Evolutionary conservation across 2,113 vertebrate genomes (phyloP), one percentile per base, ranked within the genome.

Genomic region (Equus przewalskii): DNA sequence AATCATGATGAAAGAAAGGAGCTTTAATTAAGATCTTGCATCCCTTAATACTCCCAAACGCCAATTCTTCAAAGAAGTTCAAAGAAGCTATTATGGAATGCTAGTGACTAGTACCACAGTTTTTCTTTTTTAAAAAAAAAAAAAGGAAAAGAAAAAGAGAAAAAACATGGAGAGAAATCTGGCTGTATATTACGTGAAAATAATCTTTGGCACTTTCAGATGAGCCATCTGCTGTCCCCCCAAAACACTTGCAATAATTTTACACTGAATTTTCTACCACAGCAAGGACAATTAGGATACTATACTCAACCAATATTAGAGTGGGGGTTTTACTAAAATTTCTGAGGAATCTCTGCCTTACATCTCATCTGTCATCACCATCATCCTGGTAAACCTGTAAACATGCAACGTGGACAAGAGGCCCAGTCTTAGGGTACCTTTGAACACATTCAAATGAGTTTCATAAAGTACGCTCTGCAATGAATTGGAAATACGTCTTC

Each of bases 11-110:
- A 87, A 93, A 93, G 69, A 49, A 1, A 69, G 24, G 22, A 56
- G 7, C 26, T 89, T 93, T 90, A 73, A 80, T 93, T 69, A 94
- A 93, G 51, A 97, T 70, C 30, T 91, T 92, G 33, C 15, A 13
- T 16, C 15, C 46, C 15, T 72, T 95, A 87, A 76, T 9, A 88
- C 9, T 49, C 19, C 18, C 54, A 83, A 83, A 89, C 64, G 13
- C 7, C 26, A 81, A 33, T 89, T 87, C 49, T 69, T 83, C 18
- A 79, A 87, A 86, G 18, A 73, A 64, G 18, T 65, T 75, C 54
- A 58, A 46, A 97, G 4, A 54, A 80, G 8, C 5, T 67, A 22
- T 72, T 76, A 75, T 70, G 14, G 33, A 69, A 88, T 91, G 14
- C 5, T 4, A 79, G 19, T 69, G 65, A 64, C 24, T 56, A 24